Percentiles rank a stretch among this genome's conserved stretches.
Evolutionary conservation across 2,888 invertebrate species (phyloP).

Genomic region (Agrochola circellaris): DNA sequence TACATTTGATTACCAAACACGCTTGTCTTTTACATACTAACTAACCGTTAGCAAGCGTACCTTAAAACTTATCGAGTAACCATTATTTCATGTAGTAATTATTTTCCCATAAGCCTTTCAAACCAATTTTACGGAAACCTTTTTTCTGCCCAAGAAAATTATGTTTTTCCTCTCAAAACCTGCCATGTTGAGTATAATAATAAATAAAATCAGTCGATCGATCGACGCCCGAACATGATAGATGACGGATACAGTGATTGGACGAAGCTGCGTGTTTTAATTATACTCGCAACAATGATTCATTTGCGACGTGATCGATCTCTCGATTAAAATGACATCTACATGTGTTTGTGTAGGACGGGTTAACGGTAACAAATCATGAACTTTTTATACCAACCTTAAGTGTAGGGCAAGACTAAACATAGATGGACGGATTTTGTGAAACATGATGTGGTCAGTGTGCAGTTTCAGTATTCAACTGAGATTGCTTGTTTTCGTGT

Average conservation of each 20-base stretch:
- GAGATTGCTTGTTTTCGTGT: too few species aligned
- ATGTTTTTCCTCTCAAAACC: constrained; percentile 11
- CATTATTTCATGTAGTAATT: background rate
- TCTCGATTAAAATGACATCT: constrained; percentile 31
- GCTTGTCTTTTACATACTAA: too few species aligned
- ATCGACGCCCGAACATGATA: constrained; percentile 35
- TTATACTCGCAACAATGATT: constrained; percentile 54
- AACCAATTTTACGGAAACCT: background rate
- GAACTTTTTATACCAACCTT: background rate
- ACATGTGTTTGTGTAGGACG: constrained; percentile 13
- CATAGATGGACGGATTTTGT: background rate
- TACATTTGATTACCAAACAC: too few species aligned
- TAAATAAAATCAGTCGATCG: constrained; percentile 23
- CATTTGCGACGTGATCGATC: constrained; percentile 53
- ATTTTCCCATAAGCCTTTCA: background rate
- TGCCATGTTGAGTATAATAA: constrained; percentile 5
- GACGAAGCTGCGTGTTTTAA: constrained; percentile 50
- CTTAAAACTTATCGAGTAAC: background rate
- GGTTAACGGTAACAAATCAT: background rate
- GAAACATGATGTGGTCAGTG: background rate
- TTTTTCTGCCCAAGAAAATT: background rate
- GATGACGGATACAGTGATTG: constrained; percentile 42
- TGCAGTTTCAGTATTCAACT: background rate
- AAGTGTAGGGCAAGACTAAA: too few species aligned
- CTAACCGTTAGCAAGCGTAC: background rate